Conservation (phyloP, 2,113 vertebrate species). For the Melanerpes formicivorus region DNA sequence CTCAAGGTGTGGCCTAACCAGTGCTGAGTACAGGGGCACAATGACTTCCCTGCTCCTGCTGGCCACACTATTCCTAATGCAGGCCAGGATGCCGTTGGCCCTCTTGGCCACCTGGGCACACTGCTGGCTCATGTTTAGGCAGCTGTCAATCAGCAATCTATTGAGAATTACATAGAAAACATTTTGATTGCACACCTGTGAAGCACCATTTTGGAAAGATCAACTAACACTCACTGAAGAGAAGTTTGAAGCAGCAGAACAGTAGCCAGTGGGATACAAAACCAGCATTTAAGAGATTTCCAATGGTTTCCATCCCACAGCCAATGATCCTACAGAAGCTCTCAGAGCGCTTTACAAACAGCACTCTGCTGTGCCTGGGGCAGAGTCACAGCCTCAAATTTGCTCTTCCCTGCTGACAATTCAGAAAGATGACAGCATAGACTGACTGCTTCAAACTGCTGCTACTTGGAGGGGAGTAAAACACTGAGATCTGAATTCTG, state of each 20-base stretch:
- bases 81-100: no score
- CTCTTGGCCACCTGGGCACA: no score
- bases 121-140: no score
- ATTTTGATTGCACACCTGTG: not conserved
- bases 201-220: not conserved
- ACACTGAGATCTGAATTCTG: not conserved
- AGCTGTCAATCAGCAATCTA: not conserved
- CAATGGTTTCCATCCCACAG: conserved; percentile 5
- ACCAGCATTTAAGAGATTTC: conserved; percentile 11
- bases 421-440: not conserved
- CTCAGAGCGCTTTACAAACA: conserved; percentile 22
- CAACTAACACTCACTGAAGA: not conserved
- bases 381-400: not conserved
- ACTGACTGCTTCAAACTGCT: not conserved
- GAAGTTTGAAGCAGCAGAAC: not conserved
- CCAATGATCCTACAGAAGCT: conserved; percentile 7
- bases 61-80: no score
- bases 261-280: not conserved
- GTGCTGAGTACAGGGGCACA: no score
- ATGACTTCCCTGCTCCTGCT: no score
- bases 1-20: no score
- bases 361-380: not conserved
- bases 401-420: not conserved
- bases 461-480: not conserved
- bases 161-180: not conserved